Evolutionary conservation across 2,797 vertebrate species (phyloP), one percentile per base, ranked within the genome.

Genomic region (Megaceryle alcyon): DNA sequence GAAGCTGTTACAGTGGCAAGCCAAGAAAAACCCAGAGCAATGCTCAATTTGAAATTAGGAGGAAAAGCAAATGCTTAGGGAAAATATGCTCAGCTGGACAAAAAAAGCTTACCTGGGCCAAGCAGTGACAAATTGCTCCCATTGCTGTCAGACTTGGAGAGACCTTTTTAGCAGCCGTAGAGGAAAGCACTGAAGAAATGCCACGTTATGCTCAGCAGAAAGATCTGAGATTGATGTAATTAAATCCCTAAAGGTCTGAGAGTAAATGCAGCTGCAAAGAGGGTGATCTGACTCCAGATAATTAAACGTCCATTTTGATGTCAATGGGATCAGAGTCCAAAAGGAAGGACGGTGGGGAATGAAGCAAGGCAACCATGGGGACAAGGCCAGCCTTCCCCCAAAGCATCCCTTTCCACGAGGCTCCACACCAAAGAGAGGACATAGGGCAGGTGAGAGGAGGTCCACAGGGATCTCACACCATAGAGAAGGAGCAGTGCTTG

Each of bases 181-280:
- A 84, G 63, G 88, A 87, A 86, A 1, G 2, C 19, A 1, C 39
- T 25, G 51, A 92, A 68, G 82, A 77, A 96, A 90, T 77, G 66
- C 43, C 59, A 39, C 6, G 2, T 79, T 86, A 11, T 23, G 25
- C 68, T 86, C 92, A 88, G 92, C 59, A 86, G 66, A 84, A 95
- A 86, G 85, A 63, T 9, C 65, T 16, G 83, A 78, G 81, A 76
- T 35, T 59, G 81, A 69, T 63, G 88, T 63, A 92, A 43, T 92
- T 68, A 95, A 94, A 84, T 31, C 81, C 78, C 66, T 25, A 65
- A 65, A 90, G 92, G 83, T 92, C 63, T 69, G 69, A 83, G 69
- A 57, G 77, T 22, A 81, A 91, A 71, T 20, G 79, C 29, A 66
- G 68, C 53, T 0, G 0, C 26, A 23, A 72, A 75, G 77, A 60